Evolutionary conservation across 2,888 invertebrate genomes (phyloP).

Genomic region (Aphidius colemani): DNA sequence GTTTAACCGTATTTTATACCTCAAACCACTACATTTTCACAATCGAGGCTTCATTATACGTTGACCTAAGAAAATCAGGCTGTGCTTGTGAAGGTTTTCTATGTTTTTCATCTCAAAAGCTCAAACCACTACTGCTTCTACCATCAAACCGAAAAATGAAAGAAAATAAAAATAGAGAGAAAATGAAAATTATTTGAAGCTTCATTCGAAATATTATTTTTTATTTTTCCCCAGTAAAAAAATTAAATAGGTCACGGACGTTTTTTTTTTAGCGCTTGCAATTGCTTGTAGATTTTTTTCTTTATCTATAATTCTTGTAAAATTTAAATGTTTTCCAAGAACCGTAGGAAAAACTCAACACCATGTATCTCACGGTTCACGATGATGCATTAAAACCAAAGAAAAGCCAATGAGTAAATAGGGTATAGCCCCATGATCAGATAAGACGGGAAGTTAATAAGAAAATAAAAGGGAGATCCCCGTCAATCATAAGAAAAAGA

Average conservation of each 20-base stretch:
- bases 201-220: too few species aligned
- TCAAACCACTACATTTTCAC: slow-evolving; percentile 24
- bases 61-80: slow-evolving; percentile 61
- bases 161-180: too few species aligned
- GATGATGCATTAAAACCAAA: slow-evolving; percentile 15
- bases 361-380: slow-evolving; percentile 32
- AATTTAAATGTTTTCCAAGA: slow-evolving; percentile 33
- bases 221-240: too few species aligned
- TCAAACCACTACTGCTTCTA: neutral
- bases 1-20: slow-evolving; percentile 14
- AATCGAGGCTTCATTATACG: slow-evolving; percentile 57
- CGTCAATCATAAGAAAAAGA: slow-evolving; percentile 10
- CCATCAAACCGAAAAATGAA: too few species aligned
- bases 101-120: slow-evolving; percentile 34
- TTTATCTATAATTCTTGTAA: too few species aligned
- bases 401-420: slow-evolving; percentile 19
- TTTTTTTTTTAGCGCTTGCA: too few species aligned
- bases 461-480: slow-evolving; percentile 23
- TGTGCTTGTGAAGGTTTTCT: slow-evolving; percentile 40
- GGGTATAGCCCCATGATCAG: slow-evolving; percentile 25
- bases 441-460: slow-evolving; percentile 33
- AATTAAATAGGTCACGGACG: too few species aligned
- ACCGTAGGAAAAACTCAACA: slow-evolving; percentile 28
- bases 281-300: too few species aligned
- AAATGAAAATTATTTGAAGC: too few species aligned